These are phyloP conservation scores for Aspidoscelis tigris DNA, from an alignment of 2,113 vertebrate species.

Conservation along the genomic window DNA sequence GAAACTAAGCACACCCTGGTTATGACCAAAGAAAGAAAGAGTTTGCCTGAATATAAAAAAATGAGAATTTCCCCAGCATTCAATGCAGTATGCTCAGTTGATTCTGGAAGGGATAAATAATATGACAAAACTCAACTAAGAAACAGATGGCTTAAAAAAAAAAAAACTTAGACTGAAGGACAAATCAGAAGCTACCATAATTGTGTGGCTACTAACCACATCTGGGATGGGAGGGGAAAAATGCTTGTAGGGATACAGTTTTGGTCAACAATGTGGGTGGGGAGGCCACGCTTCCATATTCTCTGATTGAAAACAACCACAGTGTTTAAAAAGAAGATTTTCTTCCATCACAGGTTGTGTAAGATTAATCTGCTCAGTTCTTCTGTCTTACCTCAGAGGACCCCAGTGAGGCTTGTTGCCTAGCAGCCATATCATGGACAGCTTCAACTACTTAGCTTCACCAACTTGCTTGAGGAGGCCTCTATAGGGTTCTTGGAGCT, in stretches of 20 bases:
- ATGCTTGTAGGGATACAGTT: not conserved
- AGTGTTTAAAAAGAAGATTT: not conserved
- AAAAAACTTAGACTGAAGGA: not conserved
- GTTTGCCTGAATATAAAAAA: slow-evolving; percentile 23
- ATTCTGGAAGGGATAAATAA: not conserved
- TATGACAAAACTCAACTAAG: not conserved
- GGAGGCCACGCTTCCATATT: not conserved
- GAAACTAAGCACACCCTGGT: slow-evolving; percentile 13
- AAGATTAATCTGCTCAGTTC: too few relatives aligned
- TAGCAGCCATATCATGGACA: too few relatives aligned
- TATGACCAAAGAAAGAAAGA: slow-evolving; percentile 2
- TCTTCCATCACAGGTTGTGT: not conserved
- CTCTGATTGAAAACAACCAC: not conserved
- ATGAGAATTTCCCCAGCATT: slow-evolving; percentile 10
- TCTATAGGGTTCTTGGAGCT: too few relatives aligned
- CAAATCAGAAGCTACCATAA: not conserved
- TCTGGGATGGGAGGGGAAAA: not conserved
- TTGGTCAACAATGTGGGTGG: not conserved
- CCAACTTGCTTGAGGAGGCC: too few relatives aligned
- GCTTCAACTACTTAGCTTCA: too few relatives aligned
- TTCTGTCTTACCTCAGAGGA: too few relatives aligned
- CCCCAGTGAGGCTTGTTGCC: too few relatives aligned
- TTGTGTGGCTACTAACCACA: not conserved
- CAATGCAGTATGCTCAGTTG: not conserved
- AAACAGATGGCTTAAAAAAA: not conserved